phyloP scores from a whole-genome alignment of 2,113 vertebrate species.

The Halichoerus grypus region DNA sequence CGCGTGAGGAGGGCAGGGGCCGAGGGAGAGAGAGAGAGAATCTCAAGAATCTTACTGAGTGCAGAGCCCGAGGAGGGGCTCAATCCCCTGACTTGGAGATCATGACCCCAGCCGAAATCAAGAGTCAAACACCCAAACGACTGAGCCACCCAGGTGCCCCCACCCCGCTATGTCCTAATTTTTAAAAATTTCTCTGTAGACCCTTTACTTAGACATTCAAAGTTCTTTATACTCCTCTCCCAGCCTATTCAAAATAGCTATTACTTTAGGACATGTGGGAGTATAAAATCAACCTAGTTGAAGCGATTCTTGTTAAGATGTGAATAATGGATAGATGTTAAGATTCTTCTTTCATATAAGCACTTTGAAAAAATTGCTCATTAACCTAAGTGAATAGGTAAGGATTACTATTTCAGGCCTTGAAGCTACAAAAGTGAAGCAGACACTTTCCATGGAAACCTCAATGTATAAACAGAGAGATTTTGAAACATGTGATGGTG shows the following conservation, averaged over 20 bases:
- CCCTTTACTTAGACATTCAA: not conserved
- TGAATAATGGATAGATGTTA: not conserved
- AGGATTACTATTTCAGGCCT: not conserved
- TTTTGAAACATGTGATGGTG: not conserved
- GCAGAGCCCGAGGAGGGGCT: too few relatives aligned
- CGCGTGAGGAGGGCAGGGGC: too few relatives aligned
- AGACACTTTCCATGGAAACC: not conserved
- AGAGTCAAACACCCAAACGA: too few relatives aligned
- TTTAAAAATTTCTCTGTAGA: not conserved
- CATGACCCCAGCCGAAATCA: too few relatives aligned
- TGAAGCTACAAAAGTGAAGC: not conserved
- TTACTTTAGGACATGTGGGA: not conserved
- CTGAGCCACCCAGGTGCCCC: too few relatives aligned
- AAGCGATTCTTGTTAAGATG: not conserved
- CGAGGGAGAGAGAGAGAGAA: too few relatives aligned
- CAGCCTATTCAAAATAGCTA: not conserved
- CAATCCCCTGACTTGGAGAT: too few relatives aligned
- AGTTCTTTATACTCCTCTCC: not conserved
- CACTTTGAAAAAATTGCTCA: not conserved
- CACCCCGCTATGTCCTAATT: not conserved
- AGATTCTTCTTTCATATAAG: not conserved
- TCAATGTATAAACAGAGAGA: not conserved
- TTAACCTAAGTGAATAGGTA: not conserved
- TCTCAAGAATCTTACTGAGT: too few relatives aligned
- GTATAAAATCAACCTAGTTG: not conserved